These are phyloP conservation scores for Sinhomidia bicolor DNA, from an alignment of 2,888 invertebrate species.

Conservation along the genomic window DNA sequence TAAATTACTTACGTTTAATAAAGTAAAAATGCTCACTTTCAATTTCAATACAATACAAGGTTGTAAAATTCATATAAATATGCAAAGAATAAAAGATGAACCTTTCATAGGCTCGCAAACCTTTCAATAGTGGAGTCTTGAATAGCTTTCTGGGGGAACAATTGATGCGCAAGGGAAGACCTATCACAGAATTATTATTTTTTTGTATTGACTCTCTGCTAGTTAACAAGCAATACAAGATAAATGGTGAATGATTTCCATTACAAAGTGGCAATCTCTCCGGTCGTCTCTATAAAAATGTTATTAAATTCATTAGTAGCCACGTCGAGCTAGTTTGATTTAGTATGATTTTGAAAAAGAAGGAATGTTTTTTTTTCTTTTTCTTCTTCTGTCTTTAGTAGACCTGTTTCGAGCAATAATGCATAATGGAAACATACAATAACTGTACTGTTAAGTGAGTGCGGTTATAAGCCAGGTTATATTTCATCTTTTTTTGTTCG, in stretches of 20 bases:
- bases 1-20: slow-evolving; percentile 16
- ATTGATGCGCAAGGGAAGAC: background rate
- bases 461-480: slow-evolving; percentile 48
- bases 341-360: slow-evolving; percentile 50
- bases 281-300: slow-evolving; percentile 69
- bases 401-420: background rate
- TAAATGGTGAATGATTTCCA: slow-evolving; percentile 71
- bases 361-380: background rate
- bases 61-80: background rate
- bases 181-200: slow-evolving; percentile 16
- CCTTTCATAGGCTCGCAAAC: background rate
- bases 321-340: slow-evolving; percentile 63
- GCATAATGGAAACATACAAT: background rate
- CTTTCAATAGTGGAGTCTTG: no score
- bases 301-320: slow-evolving; percentile 70
- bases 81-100: background rate
- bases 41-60: background rate
- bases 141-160: background rate
- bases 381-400: no score
- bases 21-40: background rate
- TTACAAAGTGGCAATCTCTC: slow-evolving; percentile 64
- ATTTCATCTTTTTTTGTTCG: slow-evolving; percentile 59
- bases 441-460: slow-evolving; percentile 38
- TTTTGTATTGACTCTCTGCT: slow-evolving; percentile 35
- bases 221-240: slow-evolving; percentile 55